These are phyloP conservation scores for Hyphantria cunea DNA, from an alignment of 1,140 invertebrate species.

Conservation along the genomic window DNA sequence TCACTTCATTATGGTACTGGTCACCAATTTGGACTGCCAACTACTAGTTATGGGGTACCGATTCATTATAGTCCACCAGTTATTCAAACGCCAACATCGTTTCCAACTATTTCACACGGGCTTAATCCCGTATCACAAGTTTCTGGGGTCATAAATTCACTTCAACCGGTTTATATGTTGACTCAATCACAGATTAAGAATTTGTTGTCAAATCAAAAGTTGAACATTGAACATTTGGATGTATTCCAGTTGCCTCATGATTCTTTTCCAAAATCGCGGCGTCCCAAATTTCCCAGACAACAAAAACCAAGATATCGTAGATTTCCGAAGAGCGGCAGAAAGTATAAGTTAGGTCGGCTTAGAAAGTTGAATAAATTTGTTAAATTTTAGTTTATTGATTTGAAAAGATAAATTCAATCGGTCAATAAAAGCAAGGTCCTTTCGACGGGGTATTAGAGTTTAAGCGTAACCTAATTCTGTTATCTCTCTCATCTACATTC, in stretches of 20 bases:
- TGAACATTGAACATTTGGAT: constrained; percentile 69
- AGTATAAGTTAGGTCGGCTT: constrained; percentile 1
- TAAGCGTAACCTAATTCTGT: too few relatives aligned
- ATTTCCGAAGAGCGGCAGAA: background rate
- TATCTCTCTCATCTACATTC: too few relatives aligned
- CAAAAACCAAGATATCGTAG: background rate
- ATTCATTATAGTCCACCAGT: background rate
- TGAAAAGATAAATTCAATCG: too few relatives aligned
- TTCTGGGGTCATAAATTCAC: constrained; percentile 10
- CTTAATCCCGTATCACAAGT: constrained; percentile 2
- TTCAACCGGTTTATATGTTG: constrained; percentile 64
- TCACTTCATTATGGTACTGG: background rate
- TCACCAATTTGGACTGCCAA: background rate
- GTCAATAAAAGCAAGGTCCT: too few relatives aligned
- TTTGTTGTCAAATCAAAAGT: constrained; percentile 58
- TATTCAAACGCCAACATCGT: background rate
- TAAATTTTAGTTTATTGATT: constrained; percentile 3
- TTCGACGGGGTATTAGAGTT: too few relatives aligned
- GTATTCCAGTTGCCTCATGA: constrained; percentile 50
- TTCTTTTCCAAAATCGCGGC: constrained; percentile 32
- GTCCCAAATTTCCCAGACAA: constrained; percentile 20
- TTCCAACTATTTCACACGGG: background rate
- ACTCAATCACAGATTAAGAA: constrained; percentile 63
- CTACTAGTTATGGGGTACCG: background rate
- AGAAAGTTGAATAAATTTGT: constrained; percentile 3